Conservation (phyloP, 2,797 vertebrate genomes). For the Phalloptychus januarius region DNA sequence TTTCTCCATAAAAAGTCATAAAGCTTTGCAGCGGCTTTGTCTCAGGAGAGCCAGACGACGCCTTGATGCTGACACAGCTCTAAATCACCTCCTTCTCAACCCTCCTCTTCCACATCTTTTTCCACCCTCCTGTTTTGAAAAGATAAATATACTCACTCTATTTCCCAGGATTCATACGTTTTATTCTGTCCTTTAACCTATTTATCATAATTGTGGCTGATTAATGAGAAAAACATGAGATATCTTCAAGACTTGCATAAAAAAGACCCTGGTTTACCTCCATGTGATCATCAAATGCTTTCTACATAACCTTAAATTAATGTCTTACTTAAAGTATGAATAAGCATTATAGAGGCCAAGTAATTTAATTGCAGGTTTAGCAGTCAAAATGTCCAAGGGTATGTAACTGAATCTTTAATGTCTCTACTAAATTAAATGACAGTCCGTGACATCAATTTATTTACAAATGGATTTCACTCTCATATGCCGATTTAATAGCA, state of each 20-base stretch:
- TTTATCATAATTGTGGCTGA: not conserved
- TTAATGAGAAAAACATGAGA: not conserved
- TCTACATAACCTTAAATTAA: not conserved
- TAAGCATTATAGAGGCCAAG: not conserved
- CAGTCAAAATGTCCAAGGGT: not conserved
- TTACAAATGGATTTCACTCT: not conserved
- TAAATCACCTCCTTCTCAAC: slow-evolving; percentile 59
- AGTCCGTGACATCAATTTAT: not conserved
- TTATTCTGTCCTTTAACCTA: slow-evolving; percentile 16
- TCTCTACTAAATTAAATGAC: not conserved
- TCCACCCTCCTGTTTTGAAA: slow-evolving; percentile 34
- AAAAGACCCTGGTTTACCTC: not conserved
- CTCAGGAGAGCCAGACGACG: slow-evolving; percentile 56
- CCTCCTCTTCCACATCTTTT: slow-evolving; percentile 11
- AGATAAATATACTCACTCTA: slow-evolving; percentile 50
- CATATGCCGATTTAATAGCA: not conserved
- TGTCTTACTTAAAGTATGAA: not conserved
- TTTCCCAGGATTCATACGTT: slow-evolving; percentile 11
- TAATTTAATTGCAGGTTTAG: not conserved
- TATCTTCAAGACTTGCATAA: not conserved
- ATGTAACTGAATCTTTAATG: not conserved
- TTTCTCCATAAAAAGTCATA: slow-evolving; percentile 69
- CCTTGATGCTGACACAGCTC: slow-evolving; percentile 65
- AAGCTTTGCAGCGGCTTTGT: slow-evolving; percentile 58
- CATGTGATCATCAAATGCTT: not conserved